Evolutionary conservation across 1,140 invertebrate species (phyloP).

Genomic region (Akabosia matsudoensis): DNA sequence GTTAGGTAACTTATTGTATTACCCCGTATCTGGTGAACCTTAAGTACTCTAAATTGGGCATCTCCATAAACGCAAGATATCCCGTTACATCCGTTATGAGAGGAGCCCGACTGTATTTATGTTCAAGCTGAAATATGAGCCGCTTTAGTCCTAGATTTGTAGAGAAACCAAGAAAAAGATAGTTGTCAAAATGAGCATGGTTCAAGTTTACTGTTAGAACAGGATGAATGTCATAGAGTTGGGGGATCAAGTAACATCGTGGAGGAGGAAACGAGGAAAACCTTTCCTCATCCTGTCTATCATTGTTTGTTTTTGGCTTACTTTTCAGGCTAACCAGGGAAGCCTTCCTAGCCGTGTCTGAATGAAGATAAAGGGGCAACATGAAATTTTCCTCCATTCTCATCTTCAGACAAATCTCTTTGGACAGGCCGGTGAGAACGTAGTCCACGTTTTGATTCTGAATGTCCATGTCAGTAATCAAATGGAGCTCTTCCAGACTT

Average conservation of each 20-base stretch:
- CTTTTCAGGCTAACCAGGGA: constrained; percentile 9
- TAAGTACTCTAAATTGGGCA: constrained; percentile 26
- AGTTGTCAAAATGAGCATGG: background rate
- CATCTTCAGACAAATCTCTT: constrained; percentile 5
- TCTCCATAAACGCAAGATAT: constrained; percentile 27
- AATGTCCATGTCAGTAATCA: constrained; percentile 32
- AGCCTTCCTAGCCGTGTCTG: background rate
- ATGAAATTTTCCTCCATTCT: background rate
- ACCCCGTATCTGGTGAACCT: constrained; percentile 31
- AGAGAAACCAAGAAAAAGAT: too few relatives aligned
- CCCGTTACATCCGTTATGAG: constrained; percentile 32
- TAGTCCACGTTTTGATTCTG: constrained; percentile 28
- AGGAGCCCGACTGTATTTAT: constrained; percentile 27
- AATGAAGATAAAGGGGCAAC: background rate
- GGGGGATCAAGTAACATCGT: too few relatives aligned
- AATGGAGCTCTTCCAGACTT: constrained; percentile 27
- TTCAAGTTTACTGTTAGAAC: too few relatives aligned
- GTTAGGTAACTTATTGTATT: background rate
- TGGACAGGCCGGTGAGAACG: constrained; percentile 10
- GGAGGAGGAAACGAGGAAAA: too few relatives aligned
- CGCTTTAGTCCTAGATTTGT: background rate
- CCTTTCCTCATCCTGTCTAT: too few relatives aligned
- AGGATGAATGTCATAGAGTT: too few relatives aligned
- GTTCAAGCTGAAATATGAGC: constrained; percentile 3
- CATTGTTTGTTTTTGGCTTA: constrained; percentile 6